These are phyloP conservation scores for Lerema accius DNA, from an alignment of 1,140 invertebrate genomes.

Conservation along the genomic window DNA sequence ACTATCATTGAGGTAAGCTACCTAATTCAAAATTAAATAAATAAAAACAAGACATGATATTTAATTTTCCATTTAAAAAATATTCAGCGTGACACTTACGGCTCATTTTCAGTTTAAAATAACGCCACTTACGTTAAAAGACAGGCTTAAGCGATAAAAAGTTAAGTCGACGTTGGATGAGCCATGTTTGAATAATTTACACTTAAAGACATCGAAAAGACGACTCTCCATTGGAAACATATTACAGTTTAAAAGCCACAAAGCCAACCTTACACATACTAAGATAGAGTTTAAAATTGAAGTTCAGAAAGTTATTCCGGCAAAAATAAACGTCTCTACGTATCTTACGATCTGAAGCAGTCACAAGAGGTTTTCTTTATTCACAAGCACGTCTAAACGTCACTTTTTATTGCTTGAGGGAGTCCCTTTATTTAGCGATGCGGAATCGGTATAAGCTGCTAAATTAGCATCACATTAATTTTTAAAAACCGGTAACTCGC, in stretches of 20 bases:
- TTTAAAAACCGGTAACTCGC: background rate
- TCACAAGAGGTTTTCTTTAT: constrained; percentile 54
- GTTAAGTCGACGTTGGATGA: constrained; percentile 54
- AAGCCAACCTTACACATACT: background rate
- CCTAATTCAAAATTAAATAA: too few species aligned
- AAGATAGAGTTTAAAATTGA: constrained; percentile 17
- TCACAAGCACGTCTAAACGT: constrained; percentile 52
- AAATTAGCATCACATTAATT: background rate
- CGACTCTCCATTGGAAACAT: constrained; percentile 35
- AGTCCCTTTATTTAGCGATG: constrained; percentile 16
- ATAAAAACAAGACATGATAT: background rate
- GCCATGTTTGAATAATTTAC: constrained; percentile 67
- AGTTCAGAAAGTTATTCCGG: background rate
- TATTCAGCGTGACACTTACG: constrained; percentile 47
- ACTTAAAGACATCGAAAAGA: constrained; percentile 57
- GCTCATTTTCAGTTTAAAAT: constrained; percentile 58
- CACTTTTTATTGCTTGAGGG: constrained; percentile 53
- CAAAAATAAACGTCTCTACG: constrained; percentile 29
- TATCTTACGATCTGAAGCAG: constrained; percentile 52
- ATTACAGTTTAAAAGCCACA: background rate
- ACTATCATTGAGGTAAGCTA: too few species aligned
- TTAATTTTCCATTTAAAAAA: constrained; percentile 12
- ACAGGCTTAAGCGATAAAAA: constrained; percentile 57
- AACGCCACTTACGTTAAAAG: constrained; percentile 59
- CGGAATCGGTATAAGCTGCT: constrained; percentile 4